Base-by-base conservation (phyloP, 2,888 invertebrate genomes). In the Stenolophus ochropezus region DNA sequence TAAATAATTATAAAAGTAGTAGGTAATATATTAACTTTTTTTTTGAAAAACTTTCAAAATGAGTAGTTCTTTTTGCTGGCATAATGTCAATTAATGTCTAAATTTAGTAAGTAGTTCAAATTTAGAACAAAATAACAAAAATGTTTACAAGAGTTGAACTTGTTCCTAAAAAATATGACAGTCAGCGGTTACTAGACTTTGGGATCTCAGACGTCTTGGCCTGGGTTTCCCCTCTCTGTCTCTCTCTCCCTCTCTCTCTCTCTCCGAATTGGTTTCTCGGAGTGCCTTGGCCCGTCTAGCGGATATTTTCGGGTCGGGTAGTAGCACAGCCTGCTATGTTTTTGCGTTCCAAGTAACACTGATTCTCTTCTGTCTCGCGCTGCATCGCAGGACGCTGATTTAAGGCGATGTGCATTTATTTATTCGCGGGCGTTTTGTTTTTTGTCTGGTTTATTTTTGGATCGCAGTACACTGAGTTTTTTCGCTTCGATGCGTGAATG, bases 271-370 rank as follows among this genome's bases (percentile, higher is more conserved):
- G 6, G 33, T 42, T 42, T 11, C 33, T 42, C 33, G 51, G 51
- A 5, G 3, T 61, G 61, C 33, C 65, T 23, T 23, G 27, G 65
- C 18, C 33, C 11, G 23, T 23, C 61, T 11, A n/a, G 27, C 78
- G 47, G 47, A 78, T 78, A 78, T 78, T 78, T 78, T 78, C 65
- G 61, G 21, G 20, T 49, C 78, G 78, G 65, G 2, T 78, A 78
- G 33, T 78, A 78, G 14, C 56, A 25, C 11, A 21, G 58, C 49
- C 75, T 20, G 65, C n/a, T 78, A 78, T 78, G 78, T 78, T 78
- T 78, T 65, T 65, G 56, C 77, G 61, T 58, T 42, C 20, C 58
- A n/a, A 16, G 42, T 77, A 42, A 61, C 61, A 65, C 65, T 61
- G 65, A 69, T 69, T 69, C 65, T 69, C 65, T 69, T 69, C 65